Conservation (phyloP, 2,113 vertebrate genomes). For the Charadrius vociferus region DNA sequence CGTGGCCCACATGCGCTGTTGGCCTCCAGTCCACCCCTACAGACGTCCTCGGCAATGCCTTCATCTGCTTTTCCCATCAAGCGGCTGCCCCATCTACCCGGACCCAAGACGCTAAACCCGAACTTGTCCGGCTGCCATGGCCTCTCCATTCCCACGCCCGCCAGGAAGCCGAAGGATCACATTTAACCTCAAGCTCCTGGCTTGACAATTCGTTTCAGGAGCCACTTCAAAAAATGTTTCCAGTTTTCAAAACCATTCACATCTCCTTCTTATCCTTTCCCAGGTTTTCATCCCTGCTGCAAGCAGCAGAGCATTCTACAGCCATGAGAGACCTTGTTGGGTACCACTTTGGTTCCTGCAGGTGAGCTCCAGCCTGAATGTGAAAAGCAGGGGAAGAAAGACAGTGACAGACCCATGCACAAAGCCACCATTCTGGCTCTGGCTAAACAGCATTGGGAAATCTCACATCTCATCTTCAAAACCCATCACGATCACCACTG, state of each 20-base stretch:
- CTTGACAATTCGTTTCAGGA: not conserved
- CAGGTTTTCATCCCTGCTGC: accelerated
- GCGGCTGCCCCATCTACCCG: not conserved
- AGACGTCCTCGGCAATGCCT: not conserved
- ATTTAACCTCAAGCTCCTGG: not conserved
- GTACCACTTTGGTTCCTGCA: accelerated
- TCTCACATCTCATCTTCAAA: not conserved
- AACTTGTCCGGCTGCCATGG: not conserved
- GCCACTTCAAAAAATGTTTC: not conserved
- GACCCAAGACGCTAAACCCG: not conserved
- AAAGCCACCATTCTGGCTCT: not conserved
- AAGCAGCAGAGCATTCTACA: not conserved
- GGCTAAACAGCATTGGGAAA: accelerated
- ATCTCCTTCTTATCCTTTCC: not conserved
- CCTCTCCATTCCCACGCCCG: not conserved
- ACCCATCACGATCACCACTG: accelerated
- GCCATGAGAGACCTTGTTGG: accelerated
- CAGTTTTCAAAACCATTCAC: not conserved
- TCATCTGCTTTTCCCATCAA: not conserved
- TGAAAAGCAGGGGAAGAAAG: accelerated
- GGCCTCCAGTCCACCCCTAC: not conserved
- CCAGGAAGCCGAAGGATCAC: not conserved
- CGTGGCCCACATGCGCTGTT: not conserved
- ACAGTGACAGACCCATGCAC: accelerated
- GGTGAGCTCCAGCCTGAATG: not conserved